These are phyloP conservation scores for Fratercula arctica DNA, from an alignment of 2,797 vertebrate species.

Conservation along the genomic window DNA sequence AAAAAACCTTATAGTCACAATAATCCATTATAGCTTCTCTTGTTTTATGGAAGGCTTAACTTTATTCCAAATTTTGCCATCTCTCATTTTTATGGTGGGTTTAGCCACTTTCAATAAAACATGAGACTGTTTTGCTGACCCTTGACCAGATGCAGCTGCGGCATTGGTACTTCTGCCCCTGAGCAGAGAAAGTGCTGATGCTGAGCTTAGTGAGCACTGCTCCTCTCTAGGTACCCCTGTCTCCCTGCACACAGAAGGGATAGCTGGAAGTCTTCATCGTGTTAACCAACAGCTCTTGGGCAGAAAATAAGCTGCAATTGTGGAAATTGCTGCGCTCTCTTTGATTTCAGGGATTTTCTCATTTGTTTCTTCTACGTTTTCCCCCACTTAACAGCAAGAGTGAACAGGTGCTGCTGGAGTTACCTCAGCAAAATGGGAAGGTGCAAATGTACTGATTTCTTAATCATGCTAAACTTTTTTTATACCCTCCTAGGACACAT, in stretches of 20 bases:
- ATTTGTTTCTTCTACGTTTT: not conserved
- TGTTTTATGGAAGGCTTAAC: not conserved
- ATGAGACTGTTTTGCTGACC: not conserved
- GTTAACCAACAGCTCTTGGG: not conserved
- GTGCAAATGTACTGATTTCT: not conserved
- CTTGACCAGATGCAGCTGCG: not conserved
- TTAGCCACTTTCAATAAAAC: not conserved
- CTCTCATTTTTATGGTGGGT: not conserved
- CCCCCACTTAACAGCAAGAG: not conserved
- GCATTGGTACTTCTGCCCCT: not conserved
- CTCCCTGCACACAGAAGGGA: not conserved
- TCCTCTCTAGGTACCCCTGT: not conserved
- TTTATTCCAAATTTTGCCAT: not conserved
- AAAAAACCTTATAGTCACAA: not conserved
- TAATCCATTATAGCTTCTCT: not conserved
- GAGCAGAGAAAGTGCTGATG: not conserved
- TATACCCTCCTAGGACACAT: not conserved
- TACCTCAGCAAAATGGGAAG: not conserved
- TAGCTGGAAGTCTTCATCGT: not conserved
- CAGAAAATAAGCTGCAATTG: fast-evolving
- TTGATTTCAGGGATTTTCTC: not conserved
- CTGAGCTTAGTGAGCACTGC: not conserved
- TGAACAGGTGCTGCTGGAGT: not conserved
- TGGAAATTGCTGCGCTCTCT: not conserved
- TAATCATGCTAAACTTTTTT: fast-evolving